A percentile compares a stretch with the other conserved stretches of the same genome.
Conservation (phyloP, 1,140 invertebrate species). For the Chionoecetes opilio region DNA sequence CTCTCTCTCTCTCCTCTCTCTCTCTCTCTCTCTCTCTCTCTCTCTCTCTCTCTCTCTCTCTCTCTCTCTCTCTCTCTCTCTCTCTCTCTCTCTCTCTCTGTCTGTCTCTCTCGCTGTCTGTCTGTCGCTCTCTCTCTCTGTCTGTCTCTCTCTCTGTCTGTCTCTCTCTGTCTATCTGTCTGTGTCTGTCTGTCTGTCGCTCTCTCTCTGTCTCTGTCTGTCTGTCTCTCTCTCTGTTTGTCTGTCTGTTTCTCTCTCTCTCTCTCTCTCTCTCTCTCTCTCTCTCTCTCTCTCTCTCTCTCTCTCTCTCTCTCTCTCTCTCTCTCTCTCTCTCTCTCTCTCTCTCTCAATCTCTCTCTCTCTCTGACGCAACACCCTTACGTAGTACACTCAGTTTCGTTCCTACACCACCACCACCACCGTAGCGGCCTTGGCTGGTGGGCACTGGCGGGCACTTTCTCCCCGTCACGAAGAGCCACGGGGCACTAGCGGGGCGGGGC, state of each 20-base stretch:
- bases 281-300: background rate
- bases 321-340: slow-evolving; percentile 45
- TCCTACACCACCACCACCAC: too few species aligned
- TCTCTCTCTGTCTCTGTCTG: background rate
- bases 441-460: too few species aligned
- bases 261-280: slow-evolving; percentile 9
- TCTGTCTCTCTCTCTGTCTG: background rate
- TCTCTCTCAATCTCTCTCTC: background rate
- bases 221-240: background rate
- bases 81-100: slow-evolving; percentile 45
- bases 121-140: background rate
- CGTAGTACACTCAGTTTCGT: too few species aligned
- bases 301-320: slow-evolving; percentile 46
- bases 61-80: slow-evolving; percentile 46
- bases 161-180: slow-evolving; percentile 35
- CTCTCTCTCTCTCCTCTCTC: background rate
- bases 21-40: slow-evolving; percentile 9
- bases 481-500: too few species aligned
- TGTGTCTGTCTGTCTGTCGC: background rate
- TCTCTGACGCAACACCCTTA: background rate
- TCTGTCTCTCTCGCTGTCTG: too few species aligned
- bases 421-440: too few species aligned
- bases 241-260: background rate
- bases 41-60: background rate
- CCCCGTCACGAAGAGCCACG: too few species aligned